Evolutionary conservation across 2,797 vertebrate genomes (phyloP), one percentile per base, ranked within the genome.

Genomic region (Malacoraja senta): DNA sequence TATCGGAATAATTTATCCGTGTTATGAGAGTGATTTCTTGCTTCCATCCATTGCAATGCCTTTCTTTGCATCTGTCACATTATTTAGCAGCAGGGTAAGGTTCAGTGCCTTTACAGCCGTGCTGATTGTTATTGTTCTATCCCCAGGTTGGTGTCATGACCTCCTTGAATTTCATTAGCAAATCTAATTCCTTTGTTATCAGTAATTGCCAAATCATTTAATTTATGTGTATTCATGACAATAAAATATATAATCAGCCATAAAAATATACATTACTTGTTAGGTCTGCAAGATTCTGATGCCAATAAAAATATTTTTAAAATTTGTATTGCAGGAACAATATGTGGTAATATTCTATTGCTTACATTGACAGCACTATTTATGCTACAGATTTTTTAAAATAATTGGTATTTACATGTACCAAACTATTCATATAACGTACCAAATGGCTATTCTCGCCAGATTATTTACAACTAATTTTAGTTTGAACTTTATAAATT

Each of bases 1-100:
- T 95, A 93, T 93, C 61, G 93, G 93, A 94, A 94, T 93, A 94
- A 94, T 95, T 93, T 93, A 92, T 95, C 94, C 95, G 32, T 95
- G 91, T 63, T 74, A 17, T 74, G 44, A 74, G 38, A 72, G 68
- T 91, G 90, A 74, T 92, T 92, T 76, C 71, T 53, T 26, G 68
- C 35, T 74, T 24, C 24, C 71, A 71, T 53, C 53, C 12, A 76
- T 92, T 19, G 26, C 29, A 26, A 7, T 92, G 71, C 38, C 38
- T 44, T n/a, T 24, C 38, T 53, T n/a, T 92, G 90, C 35, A 58
- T 92, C 38, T 76, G 71, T 76, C 71, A 29, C 58, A 44, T 92
- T 92, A 76, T 76, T 92, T 92, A 76, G 26, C 71, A 53, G 38
- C 90, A 53, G 71, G 44, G 35, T 76, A 92, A 76, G 90, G 90